Evolutionary conservation across 2,113 vertebrate genomes (phyloP).

Genomic region (Rhynchomys soricoides): DNA sequence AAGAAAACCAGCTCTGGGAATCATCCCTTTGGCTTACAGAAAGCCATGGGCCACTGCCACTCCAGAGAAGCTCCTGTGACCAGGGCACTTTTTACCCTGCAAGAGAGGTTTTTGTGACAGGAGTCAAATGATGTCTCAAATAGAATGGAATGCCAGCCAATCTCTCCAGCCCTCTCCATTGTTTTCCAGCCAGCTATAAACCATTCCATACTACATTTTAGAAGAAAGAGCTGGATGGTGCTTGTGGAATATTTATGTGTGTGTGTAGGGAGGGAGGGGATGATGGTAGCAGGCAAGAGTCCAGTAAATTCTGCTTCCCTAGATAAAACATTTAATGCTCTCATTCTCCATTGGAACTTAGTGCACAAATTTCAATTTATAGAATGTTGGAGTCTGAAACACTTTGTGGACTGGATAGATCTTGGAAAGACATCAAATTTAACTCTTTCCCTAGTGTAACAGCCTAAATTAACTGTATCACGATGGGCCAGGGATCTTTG

Average conservation of each 20-base stretch:
- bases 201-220: slow-evolving; percentile 63
- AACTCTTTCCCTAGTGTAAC: slow-evolving; percentile 51
- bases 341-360: slow-evolving; percentile 48
- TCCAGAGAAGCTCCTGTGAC: slow-evolving; percentile 53
- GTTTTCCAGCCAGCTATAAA: slow-evolving; percentile 51
- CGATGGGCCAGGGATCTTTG: neutral
- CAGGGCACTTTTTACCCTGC: slow-evolving; percentile 58
- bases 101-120: slow-evolving; percentile 74
- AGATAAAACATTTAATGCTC: slow-evolving; percentile 70
- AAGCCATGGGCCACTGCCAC: slow-evolving; percentile 32
- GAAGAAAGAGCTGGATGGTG: slow-evolving; percentile 67
- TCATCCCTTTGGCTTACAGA: slow-evolving; percentile 55
- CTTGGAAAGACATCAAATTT: slow-evolving; percentile 22
- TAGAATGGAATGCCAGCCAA: slow-evolving; percentile 51
- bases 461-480: slow-evolving; percentile 36
- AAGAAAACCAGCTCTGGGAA: slow-evolving; percentile 56
- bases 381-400: slow-evolving; percentile 61
- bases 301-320: slow-evolving; percentile 60
- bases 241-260: slow-evolving; percentile 53
- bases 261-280: neutral
- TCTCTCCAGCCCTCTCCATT: neutral
- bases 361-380: slow-evolving; percentile 71
- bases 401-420: slow-evolving; percentile 52
- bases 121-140: slow-evolving; percentile 71
- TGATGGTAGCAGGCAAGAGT: slow-evolving; percentile 20